Evolutionary conservation across 1,140 invertebrate species (phyloP), one percentile per base, ranked within the genome.

Genomic region (Tetramorium parvispinum): DNA sequence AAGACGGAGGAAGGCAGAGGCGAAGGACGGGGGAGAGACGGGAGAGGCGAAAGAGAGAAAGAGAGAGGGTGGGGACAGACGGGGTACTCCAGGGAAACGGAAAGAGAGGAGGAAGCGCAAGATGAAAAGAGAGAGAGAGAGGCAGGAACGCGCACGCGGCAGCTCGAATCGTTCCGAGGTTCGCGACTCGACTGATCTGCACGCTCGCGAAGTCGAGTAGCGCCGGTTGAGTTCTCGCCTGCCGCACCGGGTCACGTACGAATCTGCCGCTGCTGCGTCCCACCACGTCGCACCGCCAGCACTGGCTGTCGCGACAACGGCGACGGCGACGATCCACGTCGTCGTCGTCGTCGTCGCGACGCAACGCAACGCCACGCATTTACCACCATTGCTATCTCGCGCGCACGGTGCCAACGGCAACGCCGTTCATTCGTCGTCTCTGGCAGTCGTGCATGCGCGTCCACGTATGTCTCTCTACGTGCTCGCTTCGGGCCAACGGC

Each of bases 141-240:
- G 87, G 82, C 85, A 90, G 32, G 32, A 32, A 32, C 66, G 88
- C 85, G 73, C 78, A 68, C 82, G 85, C 75, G 53, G 86, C 87
- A 89, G 89, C 91, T 89, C 91, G n/a, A n/a, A n/a, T n/a, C n/a
- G 87, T 87, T 83, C 82, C 88, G 73, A 91, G 86, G 57, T 63
- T 90, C 91, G 89, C 87, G 87, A 90, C 87, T 89, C 91, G 87
- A 93, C 89, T 92, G 92, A 86, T 86, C 86, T 78, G 91, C 87
- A 87, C 86, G 87, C 91, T 91, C 89, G 87, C 85, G 87, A 91
- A 93, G 91, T 89, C 91, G 91, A 91, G 91, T 93, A 93, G 91
- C 91, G 43, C n/a, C 49, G 51, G 87, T 90, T 32, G 77, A 86
- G 88, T 91, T 75, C 86, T 91, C n/a, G 76, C 51, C 65, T 63